Evolutionary conservation across 1,140 invertebrate genomes (phyloP).

Genomic region (Heterodera carotae): DNA sequence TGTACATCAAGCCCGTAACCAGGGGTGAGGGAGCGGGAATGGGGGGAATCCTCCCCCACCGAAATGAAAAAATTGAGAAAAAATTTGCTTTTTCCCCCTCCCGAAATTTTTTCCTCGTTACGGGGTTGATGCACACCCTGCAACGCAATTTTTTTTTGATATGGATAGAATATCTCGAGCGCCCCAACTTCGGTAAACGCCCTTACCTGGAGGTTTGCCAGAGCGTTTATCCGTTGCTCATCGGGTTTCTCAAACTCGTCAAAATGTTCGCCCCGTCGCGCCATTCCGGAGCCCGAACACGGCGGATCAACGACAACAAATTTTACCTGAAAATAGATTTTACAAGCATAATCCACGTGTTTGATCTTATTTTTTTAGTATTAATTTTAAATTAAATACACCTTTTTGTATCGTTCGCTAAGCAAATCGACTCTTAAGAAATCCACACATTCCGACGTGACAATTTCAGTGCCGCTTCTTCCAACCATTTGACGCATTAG

Average conservation of each 20-base stretch:
- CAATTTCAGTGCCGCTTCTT: constrained; percentile 65
- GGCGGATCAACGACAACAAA: constrained; percentile 92
- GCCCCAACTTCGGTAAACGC: constrained; percentile 43
- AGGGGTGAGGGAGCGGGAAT: no score
- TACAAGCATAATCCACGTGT: constrained; percentile 62
- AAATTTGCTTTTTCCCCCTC: no score
- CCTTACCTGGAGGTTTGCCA: constrained; percentile 78
- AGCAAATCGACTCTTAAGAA: constrained; percentile 66
- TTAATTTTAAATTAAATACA: no score
- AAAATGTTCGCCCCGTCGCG: constrained; percentile 69
- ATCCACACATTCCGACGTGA: constrained; percentile 73
- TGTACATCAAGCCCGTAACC: no score
- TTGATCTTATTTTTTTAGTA: constrained; percentile 22
- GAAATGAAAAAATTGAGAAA: no score
- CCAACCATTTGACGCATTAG: constrained; percentile 72
- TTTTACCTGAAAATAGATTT: constrained; percentile 74
- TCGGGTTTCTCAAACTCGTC: constrained; percentile 58
- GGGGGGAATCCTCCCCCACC: no score
- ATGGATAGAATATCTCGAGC: background rate
- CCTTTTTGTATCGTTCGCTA: constrained; percentile 38
- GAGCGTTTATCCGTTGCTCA: constrained; percentile 71
- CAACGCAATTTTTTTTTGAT: no score
- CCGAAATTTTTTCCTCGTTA: no score
- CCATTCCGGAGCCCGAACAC: constrained; percentile 86
- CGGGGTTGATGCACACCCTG: no score